Evolutionary conservation across 2,797 vertebrate species (phyloP).

Genomic region (Rhinatrema bivittatum): DNA sequence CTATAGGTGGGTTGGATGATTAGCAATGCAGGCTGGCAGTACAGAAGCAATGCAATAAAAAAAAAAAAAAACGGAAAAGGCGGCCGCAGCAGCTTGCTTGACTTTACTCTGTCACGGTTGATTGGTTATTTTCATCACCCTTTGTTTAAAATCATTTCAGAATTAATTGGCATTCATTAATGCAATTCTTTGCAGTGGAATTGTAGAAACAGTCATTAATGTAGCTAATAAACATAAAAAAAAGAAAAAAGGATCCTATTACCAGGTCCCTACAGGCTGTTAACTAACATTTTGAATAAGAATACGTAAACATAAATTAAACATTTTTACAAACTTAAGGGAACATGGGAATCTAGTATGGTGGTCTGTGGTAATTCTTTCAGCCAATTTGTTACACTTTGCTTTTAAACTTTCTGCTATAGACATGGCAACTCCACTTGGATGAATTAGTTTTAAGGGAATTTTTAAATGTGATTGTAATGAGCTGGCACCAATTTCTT

Average conservation of each 20-base stretch:
- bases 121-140: slow-evolving; percentile 73
- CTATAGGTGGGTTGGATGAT: slow-evolving; percentile 42
- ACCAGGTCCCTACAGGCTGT: slow-evolving; percentile 66
- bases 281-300: slow-evolving; percentile 69
- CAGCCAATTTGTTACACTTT: slow-evolving; percentile 38
- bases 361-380: slow-evolving; percentile 44
- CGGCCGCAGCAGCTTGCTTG: slow-evolving; percentile 57
- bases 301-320: slow-evolving; percentile 68
- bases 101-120: slow-evolving; percentile 65
- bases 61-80: too few relatives aligned
- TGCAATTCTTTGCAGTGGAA: slow-evolving; percentile 62
- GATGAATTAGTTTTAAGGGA: slow-evolving; percentile 1
- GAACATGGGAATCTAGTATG: slow-evolving; percentile 53
- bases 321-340: slow-evolving; percentile 60
- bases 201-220: slow-evolving; percentile 73
- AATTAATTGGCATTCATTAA: slow-evolving; percentile 80
- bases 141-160: slow-evolving; percentile 76
- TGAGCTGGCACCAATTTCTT: too few relatives aligned
- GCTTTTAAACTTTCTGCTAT: slow-evolving; percentile 14
- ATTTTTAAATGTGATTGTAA: too few relatives aligned
- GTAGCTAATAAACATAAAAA: slow-evolving; percentile 77
- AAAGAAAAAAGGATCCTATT: slow-evolving; percentile 66
- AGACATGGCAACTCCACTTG: slow-evolving; percentile 19
- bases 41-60: slow-evolving; percentile 43
- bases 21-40: slow-evolving; percentile 46